Base-by-base conservation (phyloP, 2,113 vertebrate species). In the Camelus dromedarius region DNA sequence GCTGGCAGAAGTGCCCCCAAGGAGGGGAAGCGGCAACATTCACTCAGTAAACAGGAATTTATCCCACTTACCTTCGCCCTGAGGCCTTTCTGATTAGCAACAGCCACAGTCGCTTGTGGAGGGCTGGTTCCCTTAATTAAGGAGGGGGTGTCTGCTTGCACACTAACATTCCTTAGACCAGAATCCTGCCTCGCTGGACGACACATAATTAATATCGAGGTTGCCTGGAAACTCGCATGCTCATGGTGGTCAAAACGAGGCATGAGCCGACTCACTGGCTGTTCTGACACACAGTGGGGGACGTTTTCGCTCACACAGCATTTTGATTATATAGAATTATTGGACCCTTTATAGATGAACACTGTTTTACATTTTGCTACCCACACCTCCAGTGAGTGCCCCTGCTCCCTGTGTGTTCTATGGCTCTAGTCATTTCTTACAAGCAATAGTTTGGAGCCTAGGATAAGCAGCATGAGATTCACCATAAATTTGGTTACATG, bases 21-120 rank as follows among this genome's bases (percentile, higher is more conserved):
- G 24, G 83, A 88, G 42, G 42, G 88, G 92, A 83, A 87, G 35
- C 2, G 38, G 56, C 24, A 32, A 91, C 96, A 93, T 95, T 94
- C 95, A 97, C 96, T 97, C 97, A 93, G 87, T 97, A 98, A 97
- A 95, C 95, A 97, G 96, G 94, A 96, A 89, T 92, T 66, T 94
- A 98, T 92, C 66, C 46, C 72, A 95, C 85, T 94, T 96, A 75
- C 58, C 89, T 76, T 93, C 95, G 58, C 88, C 80, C 50, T 83
- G 62, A n/a, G 95, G 96, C 28, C 58, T 48, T 66, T 97, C 66
- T 64, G 91, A 91, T 76, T 96, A 97, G 87, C 88, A 94, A 82
- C 46, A 94, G 88, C 88, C 88, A 58, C 5, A 13, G 81, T 84
- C 3, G 35, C n/a, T 89, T 48, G 30, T 18, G 54, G 83, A 50